Conservation (phyloP, 2,888 invertebrate species). For the Dasysyrphus tricinctus region DNA sequence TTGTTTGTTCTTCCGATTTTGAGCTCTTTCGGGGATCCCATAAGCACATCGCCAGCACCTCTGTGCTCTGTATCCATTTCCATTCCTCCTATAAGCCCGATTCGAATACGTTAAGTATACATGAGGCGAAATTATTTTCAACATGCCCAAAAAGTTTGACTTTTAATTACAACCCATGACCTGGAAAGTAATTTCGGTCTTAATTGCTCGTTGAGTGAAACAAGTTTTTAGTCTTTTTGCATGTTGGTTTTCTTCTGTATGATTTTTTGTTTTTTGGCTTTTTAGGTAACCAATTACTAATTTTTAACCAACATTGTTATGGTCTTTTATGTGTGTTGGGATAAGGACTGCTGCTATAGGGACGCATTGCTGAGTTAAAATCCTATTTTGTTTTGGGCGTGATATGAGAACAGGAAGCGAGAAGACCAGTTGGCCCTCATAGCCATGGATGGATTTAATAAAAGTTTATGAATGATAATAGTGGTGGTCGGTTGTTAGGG, state of each 20-base stretch:
- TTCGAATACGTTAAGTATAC: slow-evolving; percentile 73
- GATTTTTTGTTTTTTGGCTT: slow-evolving; percentile 39
- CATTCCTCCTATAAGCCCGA: slow-evolving; percentile 61
- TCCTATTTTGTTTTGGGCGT: slow-evolving; percentile 28
- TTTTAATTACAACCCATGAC: slow-evolving; percentile 77
- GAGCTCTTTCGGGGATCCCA: slow-evolving; percentile 38
- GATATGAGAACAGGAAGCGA: slow-evolving; percentile 9
- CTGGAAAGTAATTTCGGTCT: slow-evolving; percentile 77
- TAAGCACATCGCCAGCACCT: slow-evolving; percentile 25
- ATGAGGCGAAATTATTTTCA: slow-evolving; percentile 74
- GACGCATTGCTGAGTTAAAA: slow-evolving; percentile 44
- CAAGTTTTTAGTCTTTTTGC: slow-evolving; percentile 75
- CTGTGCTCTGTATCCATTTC: slow-evolving; percentile 39
- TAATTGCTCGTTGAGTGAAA: slow-evolving; percentile 77
- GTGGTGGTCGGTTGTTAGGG: slow-evolving; percentile 32
- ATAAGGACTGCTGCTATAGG: neutral
- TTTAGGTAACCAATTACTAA: slow-evolving; percentile 75
- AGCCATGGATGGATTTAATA: slow-evolving; percentile 68
- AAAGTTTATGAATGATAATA: slow-evolving; percentile 71
- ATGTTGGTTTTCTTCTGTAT: slow-evolving; percentile 55
- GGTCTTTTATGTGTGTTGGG: slow-evolving; percentile 65
- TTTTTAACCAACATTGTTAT: slow-evolving; percentile 73
- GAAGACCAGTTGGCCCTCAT: slow-evolving; percentile 32
- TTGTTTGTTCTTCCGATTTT: slow-evolving; percentile 49
- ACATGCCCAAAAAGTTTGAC: slow-evolving; percentile 76